phyloP scores from a whole-genome alignment of 2,797 vertebrate genomes.

The Microctenopoma steveboyesi region DNA sequence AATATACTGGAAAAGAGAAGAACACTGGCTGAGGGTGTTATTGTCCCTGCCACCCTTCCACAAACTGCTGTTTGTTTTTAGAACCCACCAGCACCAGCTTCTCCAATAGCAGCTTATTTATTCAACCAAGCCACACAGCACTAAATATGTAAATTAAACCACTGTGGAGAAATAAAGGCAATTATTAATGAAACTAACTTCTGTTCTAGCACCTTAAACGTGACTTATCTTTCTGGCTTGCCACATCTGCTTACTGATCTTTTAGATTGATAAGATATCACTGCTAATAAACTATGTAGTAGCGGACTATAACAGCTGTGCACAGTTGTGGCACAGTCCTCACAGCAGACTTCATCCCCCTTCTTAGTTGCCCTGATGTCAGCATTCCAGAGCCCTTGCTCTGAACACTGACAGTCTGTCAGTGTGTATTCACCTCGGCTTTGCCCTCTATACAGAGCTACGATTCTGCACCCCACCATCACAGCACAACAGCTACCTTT shows the following conservation, averaged over 20 bases:
- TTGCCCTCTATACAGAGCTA: conserved; percentile 32
- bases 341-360: conserved; percentile 3
- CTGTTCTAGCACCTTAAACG: background rate
- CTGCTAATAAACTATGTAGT: conserved; percentile 16
- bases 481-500: conserved; percentile 85
- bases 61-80: conserved; percentile 1
- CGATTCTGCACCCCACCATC: conserved; percentile 42
- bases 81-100: conserved; percentile 7
- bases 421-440: conserved; percentile 20
- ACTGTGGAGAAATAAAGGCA: background rate
- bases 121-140: background rate
- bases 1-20: background rate
- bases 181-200: background rate
- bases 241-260: background rate
- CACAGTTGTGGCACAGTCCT: conserved; percentile 28
- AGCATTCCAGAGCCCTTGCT: conserved; percentile 30
- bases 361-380: conserved; percentile 48
- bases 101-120: background rate
- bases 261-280: conserved; percentile 6
- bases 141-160: conserved; percentile 10
- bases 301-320: conserved; percentile 15
- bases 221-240: conserved; percentile 9
- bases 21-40: conserved; percentile 15
- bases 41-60: background rate
- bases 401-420: conserved; percentile 55